Percentiles rank a stretch among this genome's conserved stretches.
Conservation (phyloP, 2,113 vertebrate genomes). For the Cyanoderma ruficeps region DNA sequence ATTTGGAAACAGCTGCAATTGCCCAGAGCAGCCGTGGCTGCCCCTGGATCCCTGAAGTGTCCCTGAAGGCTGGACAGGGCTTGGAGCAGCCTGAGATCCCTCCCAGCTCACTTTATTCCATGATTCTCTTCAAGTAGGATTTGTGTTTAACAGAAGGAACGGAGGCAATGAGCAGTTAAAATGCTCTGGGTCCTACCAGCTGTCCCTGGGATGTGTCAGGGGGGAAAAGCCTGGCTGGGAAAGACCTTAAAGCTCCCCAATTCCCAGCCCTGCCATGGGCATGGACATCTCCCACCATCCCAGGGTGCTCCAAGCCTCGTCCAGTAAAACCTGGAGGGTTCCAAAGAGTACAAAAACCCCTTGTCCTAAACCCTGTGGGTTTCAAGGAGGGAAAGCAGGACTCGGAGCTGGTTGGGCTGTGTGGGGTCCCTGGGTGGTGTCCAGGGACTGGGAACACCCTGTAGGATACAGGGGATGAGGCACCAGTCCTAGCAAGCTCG, state of each 20-base stretch:
- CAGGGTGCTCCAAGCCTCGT: neutral
- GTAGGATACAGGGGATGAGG: neutral
- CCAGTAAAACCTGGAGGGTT: neutral
- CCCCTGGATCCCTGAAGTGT: neutral
- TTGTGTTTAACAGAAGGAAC: too few species aligned
- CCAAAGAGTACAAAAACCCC: neutral
- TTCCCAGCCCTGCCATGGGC: neutral
- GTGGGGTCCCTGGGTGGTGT: too few species aligned
- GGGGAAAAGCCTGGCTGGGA: neutral
- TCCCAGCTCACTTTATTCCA: neutral
- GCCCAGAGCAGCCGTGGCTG: neutral
- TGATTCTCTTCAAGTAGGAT: accelerated
- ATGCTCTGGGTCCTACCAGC: neutral
- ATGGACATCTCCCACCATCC: neutral
- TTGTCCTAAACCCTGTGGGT: neutral
- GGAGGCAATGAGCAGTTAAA: accelerated
- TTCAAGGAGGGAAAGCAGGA: neutral
- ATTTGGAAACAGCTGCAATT: accelerated
- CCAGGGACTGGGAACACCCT: accelerated
- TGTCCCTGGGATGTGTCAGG: accelerated
- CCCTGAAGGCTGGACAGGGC: neutral
- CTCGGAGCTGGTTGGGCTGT: accelerated
- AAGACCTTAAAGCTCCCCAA: too few species aligned
- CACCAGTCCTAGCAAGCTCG: neutral
- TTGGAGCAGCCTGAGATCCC: neutral